Evolutionary conservation across 2,113 vertebrate species (phyloP).

Genomic region (Neolamprologus devosi): DNA sequence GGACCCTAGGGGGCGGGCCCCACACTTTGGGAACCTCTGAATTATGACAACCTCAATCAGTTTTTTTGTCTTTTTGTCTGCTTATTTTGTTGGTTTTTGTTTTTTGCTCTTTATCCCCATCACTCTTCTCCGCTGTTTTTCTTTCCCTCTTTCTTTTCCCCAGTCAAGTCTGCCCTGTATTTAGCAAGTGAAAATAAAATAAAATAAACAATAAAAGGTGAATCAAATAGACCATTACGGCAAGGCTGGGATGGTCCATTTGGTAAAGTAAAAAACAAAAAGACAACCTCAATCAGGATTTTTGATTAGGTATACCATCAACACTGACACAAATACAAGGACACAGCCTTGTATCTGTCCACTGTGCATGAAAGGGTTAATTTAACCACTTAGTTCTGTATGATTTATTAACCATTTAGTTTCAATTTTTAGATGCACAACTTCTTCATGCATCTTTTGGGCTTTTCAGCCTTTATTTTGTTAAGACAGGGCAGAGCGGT

Average conservation of each 20-base stretch:
- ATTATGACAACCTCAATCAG: too few species aligned
- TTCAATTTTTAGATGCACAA: rapidly evolving
- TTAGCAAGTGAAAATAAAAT: too few species aligned
- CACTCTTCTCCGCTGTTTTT: too few species aligned
- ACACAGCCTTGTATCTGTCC: background rate
- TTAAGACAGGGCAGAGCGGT: background rate
- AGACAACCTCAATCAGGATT: background rate
- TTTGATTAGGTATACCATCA: background rate
- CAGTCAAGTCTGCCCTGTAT: too few species aligned
- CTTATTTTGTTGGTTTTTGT: too few species aligned
- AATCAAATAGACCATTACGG: background rate
- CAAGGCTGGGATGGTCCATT: background rate
- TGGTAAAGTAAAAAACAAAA: background rate
- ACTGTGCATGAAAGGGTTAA: background rate
- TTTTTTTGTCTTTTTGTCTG: too few species aligned
- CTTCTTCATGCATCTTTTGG: background rate
- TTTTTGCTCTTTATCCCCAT: too few species aligned
- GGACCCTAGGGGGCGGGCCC: too few species aligned
- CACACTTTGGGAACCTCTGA: too few species aligned
- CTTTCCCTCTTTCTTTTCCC: too few species aligned
- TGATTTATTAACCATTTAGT: background rate
- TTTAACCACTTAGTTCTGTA: background rate
- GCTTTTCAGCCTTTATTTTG: background rate
- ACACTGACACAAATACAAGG: background rate
- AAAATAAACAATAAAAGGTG: background rate